phyloP scores from a whole-genome alignment of 2,888 invertebrate genomes.

The Papilio elwesi region DNA sequence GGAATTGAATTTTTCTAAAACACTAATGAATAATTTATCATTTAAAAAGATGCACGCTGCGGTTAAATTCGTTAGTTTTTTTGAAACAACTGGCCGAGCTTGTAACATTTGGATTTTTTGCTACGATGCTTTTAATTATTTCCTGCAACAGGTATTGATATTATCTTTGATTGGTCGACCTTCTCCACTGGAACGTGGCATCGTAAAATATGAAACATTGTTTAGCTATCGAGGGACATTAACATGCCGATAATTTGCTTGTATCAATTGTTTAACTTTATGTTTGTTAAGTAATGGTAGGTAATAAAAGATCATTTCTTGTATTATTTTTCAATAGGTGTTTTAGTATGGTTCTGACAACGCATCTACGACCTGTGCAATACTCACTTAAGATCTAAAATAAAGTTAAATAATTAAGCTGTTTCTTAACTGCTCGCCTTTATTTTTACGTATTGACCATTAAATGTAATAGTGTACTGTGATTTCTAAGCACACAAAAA shows the following conservation, averaged over 20 bases:
- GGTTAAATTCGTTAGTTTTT: background rate
- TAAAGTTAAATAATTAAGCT: too few species aligned
- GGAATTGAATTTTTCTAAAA: background rate
- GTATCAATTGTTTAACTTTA: background rate
- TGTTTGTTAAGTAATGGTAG: background rate
- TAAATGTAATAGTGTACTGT: too few species aligned
- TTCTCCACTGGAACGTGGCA: background rate
- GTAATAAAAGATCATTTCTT: background rate
- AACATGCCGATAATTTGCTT: background rate
- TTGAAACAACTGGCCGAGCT: background rate
- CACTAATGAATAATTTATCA: background rate
- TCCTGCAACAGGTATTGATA: background rate
- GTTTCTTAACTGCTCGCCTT: too few species aligned
- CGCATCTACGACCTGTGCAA: background rate
- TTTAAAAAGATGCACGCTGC: background rate
- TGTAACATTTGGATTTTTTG: background rate
- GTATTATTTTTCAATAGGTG: background rate
- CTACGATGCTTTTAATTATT: background rate
- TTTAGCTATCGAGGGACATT: background rate
- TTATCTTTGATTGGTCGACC: conserved; percentile 9
- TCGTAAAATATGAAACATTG: conserved; percentile 10
- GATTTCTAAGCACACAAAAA: too few species aligned
- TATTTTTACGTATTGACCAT: too few species aligned
- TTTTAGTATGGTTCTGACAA: too few species aligned
- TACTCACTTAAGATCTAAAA: too few species aligned